A percentile compares a stretch with the other conserved stretches of the same genome.
Evolutionary conservation across 2,113 vertebrate species (phyloP).

Genomic region (Genyomyrus donnyi): DNA sequence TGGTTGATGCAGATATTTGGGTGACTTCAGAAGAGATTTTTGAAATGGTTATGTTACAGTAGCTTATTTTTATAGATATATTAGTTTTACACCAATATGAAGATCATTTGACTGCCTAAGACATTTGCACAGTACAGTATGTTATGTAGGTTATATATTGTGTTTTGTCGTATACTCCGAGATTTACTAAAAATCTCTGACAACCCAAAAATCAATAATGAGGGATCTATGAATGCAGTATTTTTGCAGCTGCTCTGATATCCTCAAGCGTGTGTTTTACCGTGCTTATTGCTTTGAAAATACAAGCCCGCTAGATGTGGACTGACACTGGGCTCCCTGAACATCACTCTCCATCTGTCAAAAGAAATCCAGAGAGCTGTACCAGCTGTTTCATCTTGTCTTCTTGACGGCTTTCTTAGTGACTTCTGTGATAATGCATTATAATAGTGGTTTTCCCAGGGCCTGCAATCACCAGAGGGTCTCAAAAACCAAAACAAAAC

Average conservation of each 20-base stretch:
- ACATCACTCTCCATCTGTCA: not conserved
- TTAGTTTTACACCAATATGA: not conserved
- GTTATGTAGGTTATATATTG: not conserved
- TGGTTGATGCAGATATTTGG: not conserved
- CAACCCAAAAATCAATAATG: not conserved
- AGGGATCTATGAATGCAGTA: not conserved
- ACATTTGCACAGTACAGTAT: not conserved
- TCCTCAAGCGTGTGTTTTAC: not conserved
- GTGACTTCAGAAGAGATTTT: not conserved
- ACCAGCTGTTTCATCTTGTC: not conserved
- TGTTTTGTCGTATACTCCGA: not conserved
- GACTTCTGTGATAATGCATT: not conserved
- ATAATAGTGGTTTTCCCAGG: not conserved
- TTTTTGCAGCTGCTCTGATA: not conserved
- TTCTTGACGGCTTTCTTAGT: not conserved
- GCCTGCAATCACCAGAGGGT: not conserved
- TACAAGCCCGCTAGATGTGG: not conserved
- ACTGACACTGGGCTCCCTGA: not conserved
- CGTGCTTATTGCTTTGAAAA: not conserved
- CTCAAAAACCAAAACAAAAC: not conserved
- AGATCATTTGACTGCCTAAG: not conserved
- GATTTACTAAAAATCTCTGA: not conserved
- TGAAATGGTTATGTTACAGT: not conserved
- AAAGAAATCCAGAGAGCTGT: not conserved
- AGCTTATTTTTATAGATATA: not conserved